Base-by-base conservation (phyloP, 2,888 invertebrate species). In the Amiota mariae region DNA sequence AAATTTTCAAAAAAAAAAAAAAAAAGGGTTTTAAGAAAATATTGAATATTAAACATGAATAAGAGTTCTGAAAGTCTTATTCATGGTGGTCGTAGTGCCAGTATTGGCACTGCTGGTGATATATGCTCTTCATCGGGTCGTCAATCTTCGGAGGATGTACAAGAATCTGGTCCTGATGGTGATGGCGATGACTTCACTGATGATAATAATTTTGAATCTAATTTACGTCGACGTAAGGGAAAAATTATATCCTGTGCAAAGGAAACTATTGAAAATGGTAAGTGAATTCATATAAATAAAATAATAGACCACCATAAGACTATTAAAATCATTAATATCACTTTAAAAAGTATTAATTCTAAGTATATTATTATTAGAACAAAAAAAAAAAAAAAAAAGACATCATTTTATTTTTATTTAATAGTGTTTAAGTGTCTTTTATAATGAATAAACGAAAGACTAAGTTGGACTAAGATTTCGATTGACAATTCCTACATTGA, bases 181-280 rank as follows among this genome's bases (percentile, higher is more conserved):
- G 82, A 82, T 63, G 80, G 78, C 48, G 85, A 86, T 77, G 88
- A 90, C 77, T 86, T 84, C 77, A 87, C 83, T 75, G 88, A 89
- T 78, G 88, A 87, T 75, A 89, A 89, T 80, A 89, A 89, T 82
- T 89, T 89, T 73, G 90, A 90, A 81, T 88, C 89, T 71, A 90
- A 90, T 85, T 84, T 90, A 67, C 87, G 90, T 75, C 85, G 89
- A 78, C 89, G 90, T 75, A 90, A 89, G 81, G 90, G 90, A 73
- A 90, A 90, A 88, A 89, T 90, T 76, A 90, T 90, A 84, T 89
- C 90, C 74, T 90, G 90, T 88, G 90, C 90, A 84, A 90, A 90
- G 86, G 90, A 90, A 84, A 90, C 90, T 70, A 90, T 90, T 78
- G 90, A 90, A 82, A 89, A 90, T 78, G 90, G 90, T 90, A 79